phyloP scores from a whole-genome alignment of 1,140 invertebrate species.

The Thereuonema tuberculata region DNA sequence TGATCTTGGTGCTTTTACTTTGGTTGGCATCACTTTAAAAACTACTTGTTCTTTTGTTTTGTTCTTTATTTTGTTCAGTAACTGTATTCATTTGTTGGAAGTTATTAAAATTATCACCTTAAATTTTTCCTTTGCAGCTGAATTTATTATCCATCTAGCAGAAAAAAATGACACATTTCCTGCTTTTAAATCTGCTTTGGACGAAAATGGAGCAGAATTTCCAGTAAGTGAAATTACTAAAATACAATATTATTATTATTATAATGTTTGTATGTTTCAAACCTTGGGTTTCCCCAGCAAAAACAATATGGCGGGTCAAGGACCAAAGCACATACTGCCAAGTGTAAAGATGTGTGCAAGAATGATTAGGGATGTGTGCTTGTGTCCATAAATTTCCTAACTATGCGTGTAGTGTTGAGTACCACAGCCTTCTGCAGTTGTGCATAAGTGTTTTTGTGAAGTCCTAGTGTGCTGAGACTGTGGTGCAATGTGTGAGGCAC shows the following conservation, averaged over 20 bases:
- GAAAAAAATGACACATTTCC: constrained; percentile 76
- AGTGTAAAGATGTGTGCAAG: no score
- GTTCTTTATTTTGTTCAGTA: background rate
- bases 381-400: no score
- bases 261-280: constrained; percentile 8
- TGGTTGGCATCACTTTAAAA: background rate
- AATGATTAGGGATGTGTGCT: no score
- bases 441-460: no score
- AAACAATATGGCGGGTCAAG: no score
- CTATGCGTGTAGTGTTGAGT: no score
- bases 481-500: no score
- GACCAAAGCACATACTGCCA: no score
- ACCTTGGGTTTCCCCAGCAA: no score
- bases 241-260: constrained; percentile 9
- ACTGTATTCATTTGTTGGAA: background rate
- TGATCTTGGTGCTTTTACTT: background rate
- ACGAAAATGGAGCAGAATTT: constrained; percentile 88
- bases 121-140: constrained; percentile 52
- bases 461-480: no score
- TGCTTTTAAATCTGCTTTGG: constrained; percentile 66
- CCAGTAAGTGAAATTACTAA: constrained; percentile 37
- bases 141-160: constrained; percentile 89
- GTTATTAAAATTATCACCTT: background rate
- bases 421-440: no score
- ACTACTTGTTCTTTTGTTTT: background rate